Evolutionary conservation across 2,797 vertebrate species (phyloP).

Genomic region (Oceanodroma leucorhoa): DNA sequence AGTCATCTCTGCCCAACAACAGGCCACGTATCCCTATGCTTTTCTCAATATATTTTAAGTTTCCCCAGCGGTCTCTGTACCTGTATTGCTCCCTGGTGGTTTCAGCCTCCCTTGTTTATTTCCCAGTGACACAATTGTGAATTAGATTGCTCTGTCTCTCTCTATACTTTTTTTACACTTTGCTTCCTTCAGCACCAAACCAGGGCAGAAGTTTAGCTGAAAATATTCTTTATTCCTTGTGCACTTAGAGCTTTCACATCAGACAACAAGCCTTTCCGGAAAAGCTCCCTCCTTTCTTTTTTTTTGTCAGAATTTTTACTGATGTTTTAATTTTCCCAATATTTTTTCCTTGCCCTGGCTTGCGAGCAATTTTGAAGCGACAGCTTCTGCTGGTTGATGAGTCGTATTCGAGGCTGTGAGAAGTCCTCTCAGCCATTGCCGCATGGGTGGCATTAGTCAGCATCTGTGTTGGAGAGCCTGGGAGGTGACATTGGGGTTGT

Average conservation of each 20-base stretch:
- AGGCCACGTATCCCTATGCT: fast-evolving
- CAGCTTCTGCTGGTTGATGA: neutral
- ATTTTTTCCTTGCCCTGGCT: neutral
- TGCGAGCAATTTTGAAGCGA: neutral
- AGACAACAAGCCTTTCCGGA: neutral
- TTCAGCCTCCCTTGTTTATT: neutral
- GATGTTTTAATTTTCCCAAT: neutral
- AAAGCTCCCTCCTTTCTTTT: neutral
- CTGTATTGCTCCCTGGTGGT: neutral
- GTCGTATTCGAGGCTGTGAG: fast-evolving
- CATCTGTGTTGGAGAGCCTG: neutral
- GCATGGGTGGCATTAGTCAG: neutral
- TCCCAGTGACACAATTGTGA: neutral
- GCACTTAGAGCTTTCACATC: neutral
- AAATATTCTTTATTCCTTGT: neutral
- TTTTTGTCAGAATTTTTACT: neutral
- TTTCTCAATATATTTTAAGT: neutral
- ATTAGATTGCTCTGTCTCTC: neutral
- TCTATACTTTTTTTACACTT: neutral
- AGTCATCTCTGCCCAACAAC: neutral
- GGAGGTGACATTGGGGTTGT: neutral
- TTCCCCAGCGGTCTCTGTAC: neutral
- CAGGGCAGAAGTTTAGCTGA: neutral
- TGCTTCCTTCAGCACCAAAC: neutral
- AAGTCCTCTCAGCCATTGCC: fast-evolving